Percentiles rank a stretch among this genome's conserved stretches.
phyloP scores from a whole-genome alignment of 64 coral and sea anemone genomes.

The Montipora efflorescens region DNA sequence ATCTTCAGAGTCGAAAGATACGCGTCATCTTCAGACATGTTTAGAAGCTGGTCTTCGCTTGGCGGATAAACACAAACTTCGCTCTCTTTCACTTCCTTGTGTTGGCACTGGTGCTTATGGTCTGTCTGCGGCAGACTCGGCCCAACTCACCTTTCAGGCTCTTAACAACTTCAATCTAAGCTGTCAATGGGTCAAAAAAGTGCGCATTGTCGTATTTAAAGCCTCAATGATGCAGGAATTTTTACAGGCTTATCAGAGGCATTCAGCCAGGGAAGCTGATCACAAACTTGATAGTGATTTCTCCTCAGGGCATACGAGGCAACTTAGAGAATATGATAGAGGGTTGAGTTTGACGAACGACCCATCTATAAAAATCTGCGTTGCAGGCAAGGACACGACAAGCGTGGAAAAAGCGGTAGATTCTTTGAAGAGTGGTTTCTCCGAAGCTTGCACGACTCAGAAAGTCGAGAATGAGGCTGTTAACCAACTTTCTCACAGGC shows the following conservation, averaged over 20 bases:
- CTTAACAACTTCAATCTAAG: constrained; percentile 15
- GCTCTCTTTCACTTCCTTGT: constrained; percentile 57
- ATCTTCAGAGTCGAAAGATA: background rate
- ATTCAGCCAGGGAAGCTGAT: background rate
- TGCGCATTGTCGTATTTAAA: constrained; percentile 70
- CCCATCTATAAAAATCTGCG: constrained; percentile 18
- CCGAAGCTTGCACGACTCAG: constrained; percentile 48
- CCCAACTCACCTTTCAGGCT: constrained; percentile 61
- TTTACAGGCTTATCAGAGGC: constrained; percentile 50
- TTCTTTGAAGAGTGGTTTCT: constrained; percentile 48
- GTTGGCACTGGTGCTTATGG: constrained; percentile 53
- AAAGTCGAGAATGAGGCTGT: constrained; percentile 41
- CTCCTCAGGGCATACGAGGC: background rate
- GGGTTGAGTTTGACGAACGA: background rate
- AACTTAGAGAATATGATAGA: too few species aligned
- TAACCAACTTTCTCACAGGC: constrained; percentile 18
- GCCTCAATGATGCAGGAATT: constrained; percentile 56
- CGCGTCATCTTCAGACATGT: constrained; percentile 34
- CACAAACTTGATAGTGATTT: background rate
- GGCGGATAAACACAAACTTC: constrained; percentile 34
- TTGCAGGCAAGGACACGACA: constrained; percentile 25
- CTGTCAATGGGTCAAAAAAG: constrained; percentile 34
- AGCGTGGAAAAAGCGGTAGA: constrained; percentile 17
- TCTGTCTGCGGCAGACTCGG: constrained; percentile 35
- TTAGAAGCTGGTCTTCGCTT: constrained; percentile 58